phyloP scores from a whole-genome alignment of 2,113 vertebrate species.

The Sander vitreus region DNA sequence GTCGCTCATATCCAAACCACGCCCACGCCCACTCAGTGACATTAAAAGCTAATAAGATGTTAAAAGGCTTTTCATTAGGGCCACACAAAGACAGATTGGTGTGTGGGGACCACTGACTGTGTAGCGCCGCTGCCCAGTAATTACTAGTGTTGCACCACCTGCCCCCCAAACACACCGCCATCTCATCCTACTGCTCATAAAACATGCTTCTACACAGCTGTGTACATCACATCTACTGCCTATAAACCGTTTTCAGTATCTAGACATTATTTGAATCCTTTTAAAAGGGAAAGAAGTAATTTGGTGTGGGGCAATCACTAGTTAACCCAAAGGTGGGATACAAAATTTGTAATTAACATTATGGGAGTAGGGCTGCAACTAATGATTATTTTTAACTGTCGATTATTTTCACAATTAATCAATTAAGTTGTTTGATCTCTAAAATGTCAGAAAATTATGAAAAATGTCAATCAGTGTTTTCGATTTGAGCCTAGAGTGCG shows the following conservation, averaged over 20 bases:
- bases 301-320: neutral
- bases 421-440: too few relatives aligned
- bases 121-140: slow-evolving; percentile 55
- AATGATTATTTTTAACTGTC: too few relatives aligned
- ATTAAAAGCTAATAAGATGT: slow-evolving; percentile 78
- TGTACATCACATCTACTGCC: neutral
- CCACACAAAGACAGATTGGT: slow-evolving; percentile 76
- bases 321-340: neutral
- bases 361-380: too few relatives aligned
- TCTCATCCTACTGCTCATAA: slow-evolving; percentile 45
- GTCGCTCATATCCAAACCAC: slow-evolving; percentile 18
- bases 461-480: too few relatives aligned
- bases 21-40: slow-evolving; percentile 17
- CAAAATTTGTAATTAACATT: neutral
- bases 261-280: neutral
- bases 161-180: slow-evolving; percentile 44
- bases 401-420: too few relatives aligned
- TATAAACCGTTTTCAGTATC: neutral
- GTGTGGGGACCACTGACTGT: slow-evolving; percentile 67
- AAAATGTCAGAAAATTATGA: too few relatives aligned
- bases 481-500: too few relatives aligned
- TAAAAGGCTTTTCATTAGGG: slow-evolving; percentile 81
- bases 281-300: neutral
- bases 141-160: slow-evolving; percentile 71
- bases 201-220: slow-evolving; percentile 50